Base-by-base conservation (phyloP, 1,140 invertebrate species). In the Ooceraea biroi region DNA sequence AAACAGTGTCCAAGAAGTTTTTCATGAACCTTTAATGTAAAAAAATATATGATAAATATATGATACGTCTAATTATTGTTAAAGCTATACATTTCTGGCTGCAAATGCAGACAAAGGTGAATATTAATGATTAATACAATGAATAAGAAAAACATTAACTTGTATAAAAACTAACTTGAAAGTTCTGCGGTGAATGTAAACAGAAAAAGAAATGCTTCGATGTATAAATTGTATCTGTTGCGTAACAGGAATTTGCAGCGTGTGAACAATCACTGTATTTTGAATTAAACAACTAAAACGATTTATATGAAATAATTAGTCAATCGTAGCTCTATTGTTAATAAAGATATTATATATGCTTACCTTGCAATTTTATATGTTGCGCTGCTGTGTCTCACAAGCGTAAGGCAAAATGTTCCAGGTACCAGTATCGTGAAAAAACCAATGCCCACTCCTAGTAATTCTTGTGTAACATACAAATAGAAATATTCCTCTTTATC, bases 361-460 rank as follows among this genome's bases (percentile, higher is more conserved):
- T 84, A 89, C 88, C 88, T 69, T 14, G 85, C 50, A 44, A 89
- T 82, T 1, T 57, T 71, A 50, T 85, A 85, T 63, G 84, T 69
- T 25, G 78, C 82, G 30, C 85, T 87, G 46, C 63, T 61, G 44
- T 87, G 84, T 36, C 82, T 77, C 11, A 80, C 71, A 12, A 82
- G 83, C n/a, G 57, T 3, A 84, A 73, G 44, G n/a, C n/a, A n/a
- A n/a, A 87, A 82, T 4, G 66, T 30, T 50, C 85, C 88, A n/a
- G 85, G 66, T 3, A 74, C 71, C 55, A 85, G 66, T 12, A 87
- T 68, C 3, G 85, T 30, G 0, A 58, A 63, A 8, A 89, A 0
- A 19, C 69, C 69, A 11, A 72, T 11, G 5, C 19, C 1, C 12
- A 19, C 0, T 30, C n/a, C n/a, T 19, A 52, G 1, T 0, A 36